These are phyloP conservation scores for Lymantria dispar DNA, from an alignment of 2,888 invertebrate species.

Conservation along the genomic window DNA sequence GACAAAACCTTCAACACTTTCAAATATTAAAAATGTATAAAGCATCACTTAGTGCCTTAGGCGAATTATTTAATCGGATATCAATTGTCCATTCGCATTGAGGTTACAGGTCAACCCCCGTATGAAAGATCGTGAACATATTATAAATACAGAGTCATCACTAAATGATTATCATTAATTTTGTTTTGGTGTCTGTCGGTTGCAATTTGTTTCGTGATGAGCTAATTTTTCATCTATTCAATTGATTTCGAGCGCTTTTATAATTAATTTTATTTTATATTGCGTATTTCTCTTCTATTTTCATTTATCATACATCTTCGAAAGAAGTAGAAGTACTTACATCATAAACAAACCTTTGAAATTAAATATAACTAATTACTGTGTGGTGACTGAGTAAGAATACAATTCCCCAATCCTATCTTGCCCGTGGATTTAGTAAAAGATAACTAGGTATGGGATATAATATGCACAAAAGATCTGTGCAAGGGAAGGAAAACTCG, in stretches of 20 bases:
- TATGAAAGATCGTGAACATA: constrained; percentile 27
- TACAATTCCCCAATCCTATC: too few relatives aligned
- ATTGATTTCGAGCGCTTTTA: background rate
- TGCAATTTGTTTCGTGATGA: constrained; percentile 20
- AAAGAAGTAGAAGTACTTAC: too few relatives aligned
- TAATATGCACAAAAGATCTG: too few relatives aligned
- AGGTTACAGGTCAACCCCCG: constrained; percentile 32
- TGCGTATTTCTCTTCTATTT: background rate
- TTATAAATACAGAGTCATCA: constrained; percentile 16
- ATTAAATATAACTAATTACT: too few relatives aligned
- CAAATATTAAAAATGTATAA: too few relatives aligned
- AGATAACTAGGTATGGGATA: too few relatives aligned
- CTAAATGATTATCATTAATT: constrained; percentile 32
- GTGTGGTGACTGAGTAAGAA: too few relatives aligned
- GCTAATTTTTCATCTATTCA: constrained; percentile 18
- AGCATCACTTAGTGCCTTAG: background rate
- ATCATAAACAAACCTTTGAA: too few relatives aligned
- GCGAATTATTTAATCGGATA: constrained; percentile 1
- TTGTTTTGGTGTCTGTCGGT: constrained; percentile 16
- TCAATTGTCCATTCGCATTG: background rate
- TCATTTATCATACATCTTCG: too few relatives aligned
- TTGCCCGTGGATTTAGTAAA: too few relatives aligned
- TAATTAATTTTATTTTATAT: background rate
- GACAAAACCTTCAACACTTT: too few relatives aligned
- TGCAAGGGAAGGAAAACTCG: too few relatives aligned